These are phyloP conservation scores for Pterois miles DNA, from an alignment of 2,797 vertebrate species.

Conservation along the genomic window DNA sequence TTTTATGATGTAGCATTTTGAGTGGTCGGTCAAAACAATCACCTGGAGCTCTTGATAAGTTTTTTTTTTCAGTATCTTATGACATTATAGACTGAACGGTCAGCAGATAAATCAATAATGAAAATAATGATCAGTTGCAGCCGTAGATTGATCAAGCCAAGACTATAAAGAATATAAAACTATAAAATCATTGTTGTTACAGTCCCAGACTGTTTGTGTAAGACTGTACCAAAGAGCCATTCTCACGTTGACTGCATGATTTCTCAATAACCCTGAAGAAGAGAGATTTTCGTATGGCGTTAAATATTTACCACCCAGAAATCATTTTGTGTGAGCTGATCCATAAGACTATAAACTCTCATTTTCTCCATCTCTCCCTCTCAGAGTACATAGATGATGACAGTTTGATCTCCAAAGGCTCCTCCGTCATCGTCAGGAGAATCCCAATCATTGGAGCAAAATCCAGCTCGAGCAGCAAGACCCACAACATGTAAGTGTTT, in stretches of 20 bases:
- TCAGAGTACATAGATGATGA: constrained; percentile 93
- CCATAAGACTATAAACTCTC: not conserved
- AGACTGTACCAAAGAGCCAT: not conserved
- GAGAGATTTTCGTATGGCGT: too few relatives aligned
- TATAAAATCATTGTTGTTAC: not conserved
- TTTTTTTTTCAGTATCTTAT: not conserved
- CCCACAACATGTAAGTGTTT: constrained; percentile 83
- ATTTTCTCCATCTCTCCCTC: not conserved
- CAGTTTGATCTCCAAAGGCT: constrained; percentile 92
- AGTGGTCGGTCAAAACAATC: not conserved
- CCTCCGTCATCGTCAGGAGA: constrained; percentile 93
- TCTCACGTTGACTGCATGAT: too few relatives aligned
- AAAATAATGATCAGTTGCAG: not conserved
- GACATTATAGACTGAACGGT: not conserved
- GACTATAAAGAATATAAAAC: too few relatives aligned
- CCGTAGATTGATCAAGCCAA: not conserved
- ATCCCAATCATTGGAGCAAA: constrained; percentile 91
- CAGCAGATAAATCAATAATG: not conserved
- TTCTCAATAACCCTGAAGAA: not conserved
- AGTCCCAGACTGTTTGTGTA: not conserved
- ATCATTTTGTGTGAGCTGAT: not conserved
- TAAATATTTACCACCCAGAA: not conserved
- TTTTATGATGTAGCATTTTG: too few relatives aligned
- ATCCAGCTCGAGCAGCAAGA: constrained; percentile 89
- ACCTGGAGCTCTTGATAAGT: not conserved